Percentiles rank a stretch among this genome's conserved stretches.
These are phyloP conservation scores for Ceratotherium simum DNA, from an alignment of 2,113 vertebrate genomes.

Conservation along the genomic window DNA sequence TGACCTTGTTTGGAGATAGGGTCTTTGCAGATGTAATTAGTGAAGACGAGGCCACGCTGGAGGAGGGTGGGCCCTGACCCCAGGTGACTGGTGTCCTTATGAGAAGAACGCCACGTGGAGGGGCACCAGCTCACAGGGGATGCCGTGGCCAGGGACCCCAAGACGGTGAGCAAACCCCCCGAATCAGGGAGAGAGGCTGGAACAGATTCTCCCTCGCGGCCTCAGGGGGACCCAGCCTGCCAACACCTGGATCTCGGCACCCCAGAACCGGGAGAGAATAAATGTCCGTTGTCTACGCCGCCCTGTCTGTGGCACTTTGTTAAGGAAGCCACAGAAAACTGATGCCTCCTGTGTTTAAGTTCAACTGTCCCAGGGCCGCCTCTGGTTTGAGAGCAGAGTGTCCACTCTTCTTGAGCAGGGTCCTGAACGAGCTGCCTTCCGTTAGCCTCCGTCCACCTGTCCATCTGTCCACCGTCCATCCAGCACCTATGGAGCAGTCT, in stretches of 20 bases:
- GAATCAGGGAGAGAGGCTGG: fast-evolving
- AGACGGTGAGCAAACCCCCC: not conserved
- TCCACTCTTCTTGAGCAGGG: not conserved
- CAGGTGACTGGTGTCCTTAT: fast-evolving
- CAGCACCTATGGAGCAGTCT: not conserved
- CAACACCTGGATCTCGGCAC: fast-evolving
- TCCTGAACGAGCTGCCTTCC: not conserved
- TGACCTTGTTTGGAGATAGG: not conserved
- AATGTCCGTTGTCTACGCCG: fast-evolving
- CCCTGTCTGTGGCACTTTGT: fast-evolving
- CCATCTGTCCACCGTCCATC: not conserved
- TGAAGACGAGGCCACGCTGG: not conserved
- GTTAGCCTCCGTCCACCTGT: not conserved
- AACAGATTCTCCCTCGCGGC: fast-evolving
- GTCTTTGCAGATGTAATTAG: not conserved
- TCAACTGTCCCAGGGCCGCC: not conserved
- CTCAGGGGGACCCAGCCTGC: fast-evolving
- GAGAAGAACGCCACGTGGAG: fast-evolving
- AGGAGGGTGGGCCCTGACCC: not conserved
- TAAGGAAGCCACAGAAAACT: fast-evolving
- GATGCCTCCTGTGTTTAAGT: fast-evolving
- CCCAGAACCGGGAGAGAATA: not conserved
- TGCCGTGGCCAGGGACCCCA: not conserved
- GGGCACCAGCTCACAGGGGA: no score
- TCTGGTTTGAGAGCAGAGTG: fast-evolving